Conservation (phyloP, 2,113 vertebrate genomes). For the Oreotrochilus melanogaster region DNA sequence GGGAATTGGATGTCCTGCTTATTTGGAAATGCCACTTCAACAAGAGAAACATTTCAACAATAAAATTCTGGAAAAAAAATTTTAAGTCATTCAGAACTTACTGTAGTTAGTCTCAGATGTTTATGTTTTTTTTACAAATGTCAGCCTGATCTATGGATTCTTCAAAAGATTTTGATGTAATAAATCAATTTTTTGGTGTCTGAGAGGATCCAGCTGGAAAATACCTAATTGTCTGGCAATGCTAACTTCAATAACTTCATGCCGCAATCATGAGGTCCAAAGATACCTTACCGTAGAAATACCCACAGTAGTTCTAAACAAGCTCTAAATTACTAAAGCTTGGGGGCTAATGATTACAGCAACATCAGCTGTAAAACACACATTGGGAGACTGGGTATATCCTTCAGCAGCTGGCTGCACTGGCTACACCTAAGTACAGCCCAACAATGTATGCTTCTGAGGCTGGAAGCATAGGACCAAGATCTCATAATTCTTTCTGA, state of each 20-base stretch:
- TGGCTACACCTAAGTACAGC: neutral
- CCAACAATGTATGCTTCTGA: neutral
- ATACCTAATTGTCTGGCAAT: neutral
- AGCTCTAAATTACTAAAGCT: neutral
- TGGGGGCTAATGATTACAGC: neutral
- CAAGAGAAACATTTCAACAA: neutral
- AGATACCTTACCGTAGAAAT: neutral
- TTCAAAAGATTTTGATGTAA: neutral
- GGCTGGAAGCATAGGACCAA: neutral
- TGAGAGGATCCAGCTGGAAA: neutral
- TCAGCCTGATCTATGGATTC: neutral
- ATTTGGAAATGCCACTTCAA: neutral
- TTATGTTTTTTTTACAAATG: neutral
- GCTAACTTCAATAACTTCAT: neutral
- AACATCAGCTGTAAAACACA: neutral
- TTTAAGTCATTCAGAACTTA: neutral
- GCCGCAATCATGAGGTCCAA: neutral
- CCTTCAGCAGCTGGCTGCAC: neutral
- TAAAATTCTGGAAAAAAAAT: neutral
- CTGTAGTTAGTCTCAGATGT: neutral
- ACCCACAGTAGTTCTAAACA: neutral
- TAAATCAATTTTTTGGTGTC: neutral
- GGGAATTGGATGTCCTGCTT: neutral
- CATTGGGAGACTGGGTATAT: neutral
- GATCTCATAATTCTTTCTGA: neutral